These are phyloP conservation scores for Drosophila tani DNA, from an alignment of 1,140 invertebrate genomes.

Conservation along the genomic window DNA sequence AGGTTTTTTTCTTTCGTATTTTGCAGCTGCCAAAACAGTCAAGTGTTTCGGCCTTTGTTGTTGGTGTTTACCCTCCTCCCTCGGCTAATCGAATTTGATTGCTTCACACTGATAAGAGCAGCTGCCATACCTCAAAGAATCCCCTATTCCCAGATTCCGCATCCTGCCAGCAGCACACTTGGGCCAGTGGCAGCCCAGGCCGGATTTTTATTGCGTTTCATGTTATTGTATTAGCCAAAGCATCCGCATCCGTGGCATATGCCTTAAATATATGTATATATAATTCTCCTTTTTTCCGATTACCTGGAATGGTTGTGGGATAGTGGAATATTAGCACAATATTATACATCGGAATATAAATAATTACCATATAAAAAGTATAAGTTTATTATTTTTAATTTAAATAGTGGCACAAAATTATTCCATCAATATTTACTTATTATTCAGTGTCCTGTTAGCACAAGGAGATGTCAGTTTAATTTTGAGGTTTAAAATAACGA, in stretches of 20 bases:
- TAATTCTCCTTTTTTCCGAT: constrained; percentile 29
- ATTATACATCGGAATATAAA: too few relatives aligned
- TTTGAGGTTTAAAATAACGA: neutral
- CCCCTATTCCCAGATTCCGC: constrained; percentile 20
- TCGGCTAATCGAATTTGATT: constrained; percentile 78
- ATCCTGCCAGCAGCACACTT: constrained; percentile 27
- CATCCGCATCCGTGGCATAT: constrained; percentile 63
- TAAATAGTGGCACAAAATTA: too few relatives aligned
- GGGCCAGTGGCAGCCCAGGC: constrained; percentile 17
- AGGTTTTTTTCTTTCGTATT: constrained; percentile 25
- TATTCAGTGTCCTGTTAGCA: too few relatives aligned
- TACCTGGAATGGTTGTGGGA: constrained; percentile 7
- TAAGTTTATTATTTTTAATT: too few relatives aligned
- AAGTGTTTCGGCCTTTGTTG: constrained; percentile 52
- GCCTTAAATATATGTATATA: constrained; percentile 68
- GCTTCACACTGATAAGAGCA: constrained; percentile 80
- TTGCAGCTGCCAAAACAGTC: constrained; percentile 65
- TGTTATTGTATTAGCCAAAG: constrained; percentile 75
- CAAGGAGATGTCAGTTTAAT: too few relatives aligned
- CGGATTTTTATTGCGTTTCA: constrained; percentile 77
- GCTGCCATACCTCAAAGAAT: constrained; percentile 50
- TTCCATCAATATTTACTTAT: too few relatives aligned
- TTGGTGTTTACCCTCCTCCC: constrained; percentile 50
- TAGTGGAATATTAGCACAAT: neutral
- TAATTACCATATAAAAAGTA: too few relatives aligned